phyloP scores from a whole-genome alignment of 2,888 invertebrate genomes.

The Rhorus exstirpatorius region DNA sequence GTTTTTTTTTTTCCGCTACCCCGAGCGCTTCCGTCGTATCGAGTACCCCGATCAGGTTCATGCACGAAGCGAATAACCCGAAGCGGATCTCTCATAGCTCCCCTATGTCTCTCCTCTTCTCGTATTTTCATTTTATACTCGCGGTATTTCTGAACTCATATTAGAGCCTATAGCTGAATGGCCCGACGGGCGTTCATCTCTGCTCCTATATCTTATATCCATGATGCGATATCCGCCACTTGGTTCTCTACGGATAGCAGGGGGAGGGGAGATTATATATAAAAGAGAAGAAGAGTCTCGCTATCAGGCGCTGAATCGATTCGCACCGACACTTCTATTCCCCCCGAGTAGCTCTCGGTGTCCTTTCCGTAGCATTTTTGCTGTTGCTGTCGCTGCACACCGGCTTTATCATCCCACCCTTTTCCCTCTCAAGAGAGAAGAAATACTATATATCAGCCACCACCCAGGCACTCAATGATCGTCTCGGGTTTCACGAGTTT shows the following conservation, averaged over 20 bases:
- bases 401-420: constrained; percentile 11
- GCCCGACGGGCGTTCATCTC: neutral
- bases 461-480: constrained; percentile 70
- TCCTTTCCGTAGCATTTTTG: neutral
- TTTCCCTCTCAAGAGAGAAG: neutral
- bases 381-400: constrained; percentile 15
- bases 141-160: too few relatives aligned
- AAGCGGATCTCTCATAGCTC: too few relatives aligned
- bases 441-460: constrained; percentile 48
- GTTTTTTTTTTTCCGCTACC: too few relatives aligned
- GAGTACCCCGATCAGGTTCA: too few relatives aligned
- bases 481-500: constrained; percentile 69
- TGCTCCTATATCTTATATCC: constrained; percentile 3
- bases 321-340: constrained; percentile 33
- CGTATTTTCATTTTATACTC: too few relatives aligned
- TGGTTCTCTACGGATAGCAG: constrained; percentile 11
- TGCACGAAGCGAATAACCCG: too few relatives aligned
- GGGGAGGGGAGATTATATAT: constrained; percentile 25
- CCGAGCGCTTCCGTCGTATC: too few relatives aligned
- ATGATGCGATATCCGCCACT: constrained; percentile 39
- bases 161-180: too few relatives aligned
- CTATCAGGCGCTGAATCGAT: constrained; percentile 48
- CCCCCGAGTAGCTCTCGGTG: neutral
- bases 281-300: constrained; percentile 23
- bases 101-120: too few relatives aligned